Base-by-base conservation (phyloP, 1,140 invertebrate genomes). In the Zaprionus camerounensis region DNA sequence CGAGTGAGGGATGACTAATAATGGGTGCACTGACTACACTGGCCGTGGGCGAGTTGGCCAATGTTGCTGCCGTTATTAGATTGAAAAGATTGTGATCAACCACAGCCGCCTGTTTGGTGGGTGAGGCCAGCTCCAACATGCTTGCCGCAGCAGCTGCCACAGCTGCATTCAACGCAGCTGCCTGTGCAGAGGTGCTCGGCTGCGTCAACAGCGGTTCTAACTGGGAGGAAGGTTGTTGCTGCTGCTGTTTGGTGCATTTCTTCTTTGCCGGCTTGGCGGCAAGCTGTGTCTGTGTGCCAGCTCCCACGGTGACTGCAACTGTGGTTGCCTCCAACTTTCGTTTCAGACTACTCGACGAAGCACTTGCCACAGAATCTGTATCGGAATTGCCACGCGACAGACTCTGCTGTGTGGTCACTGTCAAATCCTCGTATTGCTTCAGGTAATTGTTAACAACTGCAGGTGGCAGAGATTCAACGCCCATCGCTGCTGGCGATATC, bases 291-390 rank as follows among this genome's bases (percentile, higher is more conserved):
- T 59, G 44, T 17, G 22, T 5, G 28, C n/a, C 55, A 28, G 36
- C 56, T 20, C 46, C 55, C 7, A 46, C n/a, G 13, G 15, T 7
- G 20, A 5, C 7, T 5, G 6, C 24, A n/a, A 6, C 12, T 5
- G 66, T 22, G 26, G 49, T 22, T 7, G 68, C 68, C 13, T 79
- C 67, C 3, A 84, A 44, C 63, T 84, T 87, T 12, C 84, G 81
- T 62, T 91, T 91, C 7, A 81, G 59, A 56, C 79, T 74, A 28
- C 61, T 85, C 28, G 87, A 90, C n/a, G 91, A 75, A 71, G 75
- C 79, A 81, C 91, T 92, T 75, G 84, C 79, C 56, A 81, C 91
- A 13, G 91, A 92, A 69, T 92, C 91, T n/a, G 91, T 92, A 56
- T 92, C 91, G 5, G 91, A 91, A 58, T 91, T 92, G 22, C 78